These are phyloP conservation scores for Physocephala rufipes DNA, from an alignment of 2,888 invertebrate species.

Conservation along the genomic window DNA sequence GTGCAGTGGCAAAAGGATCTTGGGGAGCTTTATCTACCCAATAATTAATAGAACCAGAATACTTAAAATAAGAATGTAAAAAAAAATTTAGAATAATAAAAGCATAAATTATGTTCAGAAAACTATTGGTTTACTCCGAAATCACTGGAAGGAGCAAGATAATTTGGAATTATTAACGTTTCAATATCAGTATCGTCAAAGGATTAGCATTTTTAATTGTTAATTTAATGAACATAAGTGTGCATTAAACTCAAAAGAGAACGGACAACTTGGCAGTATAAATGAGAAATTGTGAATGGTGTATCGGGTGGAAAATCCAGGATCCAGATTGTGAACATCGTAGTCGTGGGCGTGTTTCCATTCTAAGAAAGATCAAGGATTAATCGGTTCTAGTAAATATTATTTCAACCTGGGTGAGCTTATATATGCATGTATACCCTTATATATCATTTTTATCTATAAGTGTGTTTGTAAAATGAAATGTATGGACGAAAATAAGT, in stretches of 20 bases:
- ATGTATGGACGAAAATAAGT: background rate
- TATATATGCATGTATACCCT: background rate
- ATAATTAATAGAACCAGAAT: conserved; percentile 11
- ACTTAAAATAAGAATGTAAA: background rate
- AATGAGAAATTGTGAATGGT: background rate
- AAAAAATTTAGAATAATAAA: background rate
- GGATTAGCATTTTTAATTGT: background rate
- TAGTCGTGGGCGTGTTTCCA: background rate
- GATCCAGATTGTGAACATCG: background rate
- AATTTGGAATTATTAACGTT: background rate
- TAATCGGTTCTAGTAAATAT: conserved; percentile 3
- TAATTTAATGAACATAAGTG: background rate
- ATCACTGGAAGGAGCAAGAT: background rate
- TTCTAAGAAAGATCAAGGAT: conserved; percentile 5
- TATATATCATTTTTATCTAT: background rate
- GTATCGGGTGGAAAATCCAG: background rate
- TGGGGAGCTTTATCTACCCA: conserved; percentile 18
- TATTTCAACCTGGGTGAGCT: conserved; percentile 13
- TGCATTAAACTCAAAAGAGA: background rate
- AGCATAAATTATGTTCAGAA: background rate
- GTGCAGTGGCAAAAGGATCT: conserved; percentile 20
- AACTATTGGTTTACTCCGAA: background rate
- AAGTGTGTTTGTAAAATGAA: background rate
- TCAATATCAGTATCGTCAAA: background rate
- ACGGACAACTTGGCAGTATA: background rate